Percentiles rank a stretch among this genome's conserved stretches.
Evolutionary conservation across 2,797 vertebrate species (phyloP).

Genomic region (Austrolebias charrua): DNA sequence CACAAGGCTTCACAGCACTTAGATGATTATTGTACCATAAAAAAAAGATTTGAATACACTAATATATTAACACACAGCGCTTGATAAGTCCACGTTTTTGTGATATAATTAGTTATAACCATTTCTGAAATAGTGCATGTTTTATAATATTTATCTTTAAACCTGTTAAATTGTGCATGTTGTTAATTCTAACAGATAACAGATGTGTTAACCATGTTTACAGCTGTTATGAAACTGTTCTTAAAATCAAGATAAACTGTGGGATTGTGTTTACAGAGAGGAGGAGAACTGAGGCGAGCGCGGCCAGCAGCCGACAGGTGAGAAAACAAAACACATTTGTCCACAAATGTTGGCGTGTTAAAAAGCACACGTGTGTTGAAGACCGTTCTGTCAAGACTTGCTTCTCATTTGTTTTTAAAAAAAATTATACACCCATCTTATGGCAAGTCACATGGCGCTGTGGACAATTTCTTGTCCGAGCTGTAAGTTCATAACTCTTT

Average conservation of each 20-base stretch:
- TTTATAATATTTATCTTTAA: too few species aligned
- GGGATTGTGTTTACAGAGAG: slow-evolving; percentile 31
- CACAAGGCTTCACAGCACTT: slow-evolving; percentile 13
- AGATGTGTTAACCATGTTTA: not conserved
- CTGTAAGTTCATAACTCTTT: too few species aligned
- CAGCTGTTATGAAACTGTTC: not conserved
- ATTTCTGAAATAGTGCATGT: not conserved
- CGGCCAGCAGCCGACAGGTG: slow-evolving; percentile 46
- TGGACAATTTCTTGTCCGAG: too few species aligned
- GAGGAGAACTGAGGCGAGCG: slow-evolving; percentile 4
- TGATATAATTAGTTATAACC: not conserved
- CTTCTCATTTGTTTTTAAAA: too few species aligned
- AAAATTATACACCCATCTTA: too few species aligned
- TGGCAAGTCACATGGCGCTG: too few species aligned
- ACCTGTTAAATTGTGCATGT: not conserved
- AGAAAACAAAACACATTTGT: slow-evolving; percentile 18
- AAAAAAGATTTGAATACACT: not conserved
- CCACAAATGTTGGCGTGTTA: too few species aligned
- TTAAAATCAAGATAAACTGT: not conserved
- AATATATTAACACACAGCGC: not conserved
- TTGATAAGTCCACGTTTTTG: not conserved
- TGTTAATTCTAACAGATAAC: not conserved
- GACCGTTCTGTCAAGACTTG: not conserved
- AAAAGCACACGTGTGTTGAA: too few species aligned
- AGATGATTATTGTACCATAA: slow-evolving; percentile 23